phyloP scores from a whole-genome alignment of 2,797 vertebrate species.

The Petrocephalus schoutedeni region DNA sequence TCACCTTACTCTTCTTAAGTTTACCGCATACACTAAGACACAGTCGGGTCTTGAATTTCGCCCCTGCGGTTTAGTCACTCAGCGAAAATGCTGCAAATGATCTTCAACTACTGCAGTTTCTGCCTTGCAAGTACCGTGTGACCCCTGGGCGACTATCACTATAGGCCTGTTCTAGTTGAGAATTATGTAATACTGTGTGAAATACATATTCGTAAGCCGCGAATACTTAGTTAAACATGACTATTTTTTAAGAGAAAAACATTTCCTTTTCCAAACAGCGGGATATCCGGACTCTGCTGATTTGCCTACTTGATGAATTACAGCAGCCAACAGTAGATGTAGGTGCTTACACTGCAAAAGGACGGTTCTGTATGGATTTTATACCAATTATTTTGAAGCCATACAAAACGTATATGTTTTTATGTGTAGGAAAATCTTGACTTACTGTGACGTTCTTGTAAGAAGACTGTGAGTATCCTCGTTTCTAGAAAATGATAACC shows the following conservation, averaged over 20 bases:
- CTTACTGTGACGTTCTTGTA: neutral
- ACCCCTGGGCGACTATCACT: neutral
- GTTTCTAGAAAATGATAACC: neutral
- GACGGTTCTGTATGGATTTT: neutral
- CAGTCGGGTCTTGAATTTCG: neutral
- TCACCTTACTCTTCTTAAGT: neutral
- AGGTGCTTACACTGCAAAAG: neutral
- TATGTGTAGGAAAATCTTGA: neutral
- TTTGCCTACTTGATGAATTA: slow-evolving; percentile 8
- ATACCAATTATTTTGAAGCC: slow-evolving; percentile 2
- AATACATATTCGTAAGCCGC: neutral
- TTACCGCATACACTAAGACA: neutral
- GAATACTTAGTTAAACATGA: neutral
- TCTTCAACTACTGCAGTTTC: neutral
- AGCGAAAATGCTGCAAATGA: neutral
- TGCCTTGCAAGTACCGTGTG: neutral
- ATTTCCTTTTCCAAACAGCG: neutral
- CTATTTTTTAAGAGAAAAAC: neutral
- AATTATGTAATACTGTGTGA: neutral
- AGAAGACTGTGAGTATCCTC: neutral
- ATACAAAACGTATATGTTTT: neutral
- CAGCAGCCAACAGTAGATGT: neutral
- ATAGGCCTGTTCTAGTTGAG: neutral
- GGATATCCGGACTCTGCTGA: neutral
- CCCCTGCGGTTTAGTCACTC: neutral